A percentile compares a stretch with the other conserved stretches of the same genome.
phyloP scores from a whole-genome alignment of 2,888 invertebrate genomes.

The Oxyteleia sp. region DNA sequence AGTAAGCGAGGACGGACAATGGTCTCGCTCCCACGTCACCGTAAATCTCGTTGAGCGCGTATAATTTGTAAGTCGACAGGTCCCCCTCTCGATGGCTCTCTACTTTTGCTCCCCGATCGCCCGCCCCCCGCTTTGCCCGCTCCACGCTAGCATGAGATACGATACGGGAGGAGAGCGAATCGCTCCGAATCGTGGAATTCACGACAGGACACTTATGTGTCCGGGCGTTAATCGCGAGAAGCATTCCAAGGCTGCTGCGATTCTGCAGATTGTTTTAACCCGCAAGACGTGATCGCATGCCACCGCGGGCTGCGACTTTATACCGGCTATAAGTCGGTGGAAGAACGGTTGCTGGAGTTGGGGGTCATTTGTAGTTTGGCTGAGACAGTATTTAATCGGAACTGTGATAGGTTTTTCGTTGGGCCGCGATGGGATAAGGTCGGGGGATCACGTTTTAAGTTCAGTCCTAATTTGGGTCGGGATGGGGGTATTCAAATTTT shows the following conservation, averaged over 20 bases:
- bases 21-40: constrained; percentile 87
- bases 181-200: constrained; percentile 68
- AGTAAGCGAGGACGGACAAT: constrained; percentile 86
- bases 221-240: constrained; percentile 61
- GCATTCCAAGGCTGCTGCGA: constrained; percentile 57
- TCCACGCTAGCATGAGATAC: constrained; percentile 59
- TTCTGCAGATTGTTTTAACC: constrained; percentile 44
- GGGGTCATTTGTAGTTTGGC: too few species aligned
- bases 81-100: too few species aligned
- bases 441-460: too few species aligned
- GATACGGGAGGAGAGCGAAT: constrained; percentile 59
- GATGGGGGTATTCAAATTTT: too few species aligned
- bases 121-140: too few species aligned
- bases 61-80: too few species aligned
- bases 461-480: too few species aligned
- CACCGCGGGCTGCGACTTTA: constrained; percentile 12
- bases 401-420: too few species aligned
- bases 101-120: too few species aligned
- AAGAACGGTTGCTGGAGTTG: not conserved
- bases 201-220: constrained; percentile 66
- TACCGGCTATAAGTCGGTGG: not conserved
- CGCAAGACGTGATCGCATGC: constrained; percentile 14
- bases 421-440: too few species aligned
- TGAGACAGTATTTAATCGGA: too few species aligned
- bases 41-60: too few species aligned